Percentiles rank a stretch among this genome's conserved stretches.
phyloP scores from a whole-genome alignment of 1,140 invertebrate genomes.

The Penaeus japonicus region DNA sequence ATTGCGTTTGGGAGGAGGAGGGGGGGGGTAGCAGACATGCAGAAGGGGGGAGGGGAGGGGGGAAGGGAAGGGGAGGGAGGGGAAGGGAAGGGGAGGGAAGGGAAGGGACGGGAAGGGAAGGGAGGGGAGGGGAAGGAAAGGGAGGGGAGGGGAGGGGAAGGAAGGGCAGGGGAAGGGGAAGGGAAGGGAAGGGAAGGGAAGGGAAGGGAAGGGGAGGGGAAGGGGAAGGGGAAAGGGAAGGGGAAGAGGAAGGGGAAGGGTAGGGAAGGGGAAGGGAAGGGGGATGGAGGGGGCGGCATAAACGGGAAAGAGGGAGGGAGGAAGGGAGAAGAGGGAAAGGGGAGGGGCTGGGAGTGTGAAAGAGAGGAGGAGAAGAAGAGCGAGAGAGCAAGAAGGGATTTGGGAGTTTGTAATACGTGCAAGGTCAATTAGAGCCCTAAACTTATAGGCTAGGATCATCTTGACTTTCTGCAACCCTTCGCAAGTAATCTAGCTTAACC shows the following conservation, averaged over 20 bases:
- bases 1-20: neutral
- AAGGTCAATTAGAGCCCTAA: too few species aligned
- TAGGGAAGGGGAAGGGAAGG: neutral
- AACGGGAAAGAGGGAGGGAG: neutral
- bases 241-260: neutral
- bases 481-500: too few species aligned
- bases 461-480: too few species aligned
- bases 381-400: too few species aligned
- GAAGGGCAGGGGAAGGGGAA: too few species aligned
- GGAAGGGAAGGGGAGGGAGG: neutral
- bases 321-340: neutral
- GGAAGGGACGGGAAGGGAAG: neutral
- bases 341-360: neutral
- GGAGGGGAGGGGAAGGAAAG: neutral
- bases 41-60: neutral
- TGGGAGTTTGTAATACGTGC: too few species aligned
- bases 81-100: neutral
- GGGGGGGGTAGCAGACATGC: neutral
- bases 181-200: neutral
- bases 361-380: neutral
- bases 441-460: too few species aligned
- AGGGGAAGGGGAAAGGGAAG: neutral
- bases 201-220: neutral
- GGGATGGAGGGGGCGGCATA: neutral
- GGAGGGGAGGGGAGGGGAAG: neutral